Base-by-base conservation (phyloP, 2,113 vertebrate genomes). In the Pelodiscus sinensis region DNA sequence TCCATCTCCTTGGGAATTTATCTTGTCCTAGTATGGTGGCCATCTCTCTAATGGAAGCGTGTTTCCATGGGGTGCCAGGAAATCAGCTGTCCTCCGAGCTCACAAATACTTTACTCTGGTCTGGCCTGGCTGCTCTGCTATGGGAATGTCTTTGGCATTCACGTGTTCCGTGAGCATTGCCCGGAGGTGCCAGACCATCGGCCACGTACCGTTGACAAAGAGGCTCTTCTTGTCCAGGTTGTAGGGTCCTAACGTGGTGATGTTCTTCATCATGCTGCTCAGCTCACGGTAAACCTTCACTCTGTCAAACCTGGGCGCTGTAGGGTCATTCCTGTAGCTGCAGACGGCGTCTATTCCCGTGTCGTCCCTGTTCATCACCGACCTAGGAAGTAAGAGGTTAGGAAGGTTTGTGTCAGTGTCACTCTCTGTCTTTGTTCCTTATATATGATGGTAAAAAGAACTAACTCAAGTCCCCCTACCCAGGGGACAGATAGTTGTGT, bases 181-280 rank as follows among this genome's bases (percentile, higher is more conserved):
- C 51, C 55, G 35, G 11, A 31, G 62, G 21, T 54, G 27, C 9
- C 4, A n/a, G 35, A 65, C 24, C 38, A 12, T 15, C 9, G 7
- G 73, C 5, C 51, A 4, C 0, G 94, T 93, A 95, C 90, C 98
- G 9, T 65, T 50, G 51, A 96, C 1, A 1, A 78, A 91, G 73
- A 96, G 96, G 79, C 81, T 98, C 81, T 91, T 92, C 13, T n/a
- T 92, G 27, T 93, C 88, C 9, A 97, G 89, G 44, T 22, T 82
- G 77, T 97, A 98, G 90, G 25, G 83, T 21, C 96, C 97, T 85
- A 98, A 38, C 57, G 52, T 73, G 35, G 96, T 97, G 94, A 96
- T 24, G 58, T 87, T 55, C 5, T 90, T n/a, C 38, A 93, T 96
- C 89, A 92, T 83, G 35, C 93, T 93, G 60, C 90, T 97, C 56